These are phyloP conservation scores for Psittacula echo DNA, from an alignment of 2,797 vertebrate species.

Conservation along the genomic window DNA sequence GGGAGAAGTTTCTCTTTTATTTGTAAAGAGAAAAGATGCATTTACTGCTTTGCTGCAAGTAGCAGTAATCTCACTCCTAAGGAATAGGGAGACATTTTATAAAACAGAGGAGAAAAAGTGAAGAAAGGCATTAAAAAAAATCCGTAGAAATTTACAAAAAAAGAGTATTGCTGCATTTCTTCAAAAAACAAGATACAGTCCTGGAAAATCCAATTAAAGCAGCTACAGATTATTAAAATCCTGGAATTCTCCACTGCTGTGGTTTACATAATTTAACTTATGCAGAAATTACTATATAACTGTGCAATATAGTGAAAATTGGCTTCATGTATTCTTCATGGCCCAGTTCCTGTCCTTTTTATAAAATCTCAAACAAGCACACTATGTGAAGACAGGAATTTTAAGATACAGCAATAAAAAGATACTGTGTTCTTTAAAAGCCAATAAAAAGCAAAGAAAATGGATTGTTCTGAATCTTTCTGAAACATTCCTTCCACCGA, in stretches of 20 bases:
- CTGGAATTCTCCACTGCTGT: not conserved
- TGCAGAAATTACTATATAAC: not conserved
- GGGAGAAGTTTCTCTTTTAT: not conserved
- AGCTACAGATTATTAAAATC: not conserved
- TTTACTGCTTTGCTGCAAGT: not conserved
- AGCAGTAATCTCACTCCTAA: not conserved
- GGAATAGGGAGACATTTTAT: not conserved
- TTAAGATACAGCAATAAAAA: not conserved
- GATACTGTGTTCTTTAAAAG: not conserved
- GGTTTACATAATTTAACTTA: not conserved
- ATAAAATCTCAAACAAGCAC: not conserved
- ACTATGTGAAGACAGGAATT: not conserved
- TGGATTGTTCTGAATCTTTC: not conserved
- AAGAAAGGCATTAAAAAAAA: not conserved
- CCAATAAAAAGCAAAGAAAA: not conserved
- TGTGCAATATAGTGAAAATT: not conserved
- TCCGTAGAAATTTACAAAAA: not conserved
- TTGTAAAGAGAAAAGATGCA: not conserved
- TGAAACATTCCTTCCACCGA: not conserved
- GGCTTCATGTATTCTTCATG: not conserved
- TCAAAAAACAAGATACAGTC: not conserved
- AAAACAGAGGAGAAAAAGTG: not conserved
- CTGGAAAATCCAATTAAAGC: not conserved
- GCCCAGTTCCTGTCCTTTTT: not conserved
- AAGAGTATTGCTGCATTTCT: not conserved